Percentiles rank a stretch among this genome's conserved stretches.
Conservation (phyloP, 2,113 vertebrate genomes). For the Todiramphus saurophagus region DNA sequence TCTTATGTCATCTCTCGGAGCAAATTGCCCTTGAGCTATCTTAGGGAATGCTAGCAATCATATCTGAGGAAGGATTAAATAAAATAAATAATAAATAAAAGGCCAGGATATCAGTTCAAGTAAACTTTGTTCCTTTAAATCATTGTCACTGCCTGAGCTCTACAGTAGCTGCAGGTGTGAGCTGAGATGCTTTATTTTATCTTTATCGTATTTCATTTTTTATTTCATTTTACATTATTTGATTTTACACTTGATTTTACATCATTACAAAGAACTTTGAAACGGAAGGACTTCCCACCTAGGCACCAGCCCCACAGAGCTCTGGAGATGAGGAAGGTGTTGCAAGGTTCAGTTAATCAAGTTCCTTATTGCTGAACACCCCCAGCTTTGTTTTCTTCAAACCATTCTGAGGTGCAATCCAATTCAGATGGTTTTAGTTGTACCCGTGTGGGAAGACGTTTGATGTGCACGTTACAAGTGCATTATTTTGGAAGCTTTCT, state of each 20-base stretch:
- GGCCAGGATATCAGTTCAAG: not conserved
- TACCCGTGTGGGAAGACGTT: not conserved
- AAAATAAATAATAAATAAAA: too few relatives aligned
- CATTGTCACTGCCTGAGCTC: not conserved
- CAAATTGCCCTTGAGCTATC: not conserved
- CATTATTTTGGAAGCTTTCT: not conserved
- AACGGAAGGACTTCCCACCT: not conserved
- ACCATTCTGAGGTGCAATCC: too few relatives aligned
- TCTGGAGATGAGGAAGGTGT: not conserved
- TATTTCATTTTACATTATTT: not conserved
- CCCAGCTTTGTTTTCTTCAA: not conserved
- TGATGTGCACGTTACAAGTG: not conserved
- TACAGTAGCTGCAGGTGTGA: not conserved
- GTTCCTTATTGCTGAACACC: not conserved
- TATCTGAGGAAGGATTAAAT: not conserved
- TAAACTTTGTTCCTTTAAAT: not conserved
- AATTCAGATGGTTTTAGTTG: not conserved
- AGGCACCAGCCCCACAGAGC: not conserved
- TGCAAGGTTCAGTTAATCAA: not conserved
- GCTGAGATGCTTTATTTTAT: not conserved
- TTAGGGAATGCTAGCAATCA: not conserved
- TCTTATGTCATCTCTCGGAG: not conserved
- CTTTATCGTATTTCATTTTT: not conserved
- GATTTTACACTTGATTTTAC: not conserved
- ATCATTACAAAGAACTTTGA: not conserved